Percentiles rank a stretch among this genome's conserved stretches.
phyloP scores from a whole-genome alignment of 2,797 vertebrate genomes.

The Pseudochromis fuscus region DNA sequence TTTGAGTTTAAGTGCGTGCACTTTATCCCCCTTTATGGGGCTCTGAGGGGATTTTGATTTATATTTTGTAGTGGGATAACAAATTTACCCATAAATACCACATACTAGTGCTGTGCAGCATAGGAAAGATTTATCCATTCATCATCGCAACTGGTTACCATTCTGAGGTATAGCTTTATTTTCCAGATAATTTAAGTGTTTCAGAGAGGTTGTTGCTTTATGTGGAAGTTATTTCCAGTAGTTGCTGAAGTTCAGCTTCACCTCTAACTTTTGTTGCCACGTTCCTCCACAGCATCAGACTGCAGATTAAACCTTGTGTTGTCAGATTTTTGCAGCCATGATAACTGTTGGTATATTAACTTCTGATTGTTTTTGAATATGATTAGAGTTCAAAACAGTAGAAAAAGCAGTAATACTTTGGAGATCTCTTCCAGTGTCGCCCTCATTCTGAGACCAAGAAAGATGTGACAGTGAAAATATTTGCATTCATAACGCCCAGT shows the following conservation, averaged over 20 bases:
- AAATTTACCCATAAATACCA: conserved; percentile 23
- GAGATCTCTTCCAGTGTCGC: not conserved
- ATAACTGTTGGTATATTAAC: not conserved
- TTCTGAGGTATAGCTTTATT: conserved; percentile 6
- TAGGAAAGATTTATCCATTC: conserved; percentile 7
- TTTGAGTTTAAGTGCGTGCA: conserved; percentile 10
- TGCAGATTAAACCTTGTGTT: no score
- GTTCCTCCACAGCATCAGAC: no score
- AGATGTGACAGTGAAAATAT: conserved; percentile 31
- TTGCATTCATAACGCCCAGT: conserved; percentile 36
- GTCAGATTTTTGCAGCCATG: no score
- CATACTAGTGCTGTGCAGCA: not conserved
- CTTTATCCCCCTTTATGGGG: not conserved
- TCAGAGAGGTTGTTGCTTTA: not conserved
- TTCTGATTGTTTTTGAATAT: not conserved
- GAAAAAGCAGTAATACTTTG: not conserved
- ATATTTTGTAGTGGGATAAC: conserved; percentile 6
- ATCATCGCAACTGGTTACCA: conserved; percentile 4
- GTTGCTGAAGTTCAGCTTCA: not conserved
- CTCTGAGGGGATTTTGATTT: conserved; percentile 1
- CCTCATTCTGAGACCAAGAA: conserved; percentile 12
- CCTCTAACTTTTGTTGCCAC: no score
- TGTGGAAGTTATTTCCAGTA: conserved; percentile 3
- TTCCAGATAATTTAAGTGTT: conserved; percentile 4
- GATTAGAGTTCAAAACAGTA: no score